A percentile compares a stretch with the other conserved stretches of the same genome.
Conservation (phyloP, 2,113 vertebrate genomes). For the Alethe castanea region DNA sequence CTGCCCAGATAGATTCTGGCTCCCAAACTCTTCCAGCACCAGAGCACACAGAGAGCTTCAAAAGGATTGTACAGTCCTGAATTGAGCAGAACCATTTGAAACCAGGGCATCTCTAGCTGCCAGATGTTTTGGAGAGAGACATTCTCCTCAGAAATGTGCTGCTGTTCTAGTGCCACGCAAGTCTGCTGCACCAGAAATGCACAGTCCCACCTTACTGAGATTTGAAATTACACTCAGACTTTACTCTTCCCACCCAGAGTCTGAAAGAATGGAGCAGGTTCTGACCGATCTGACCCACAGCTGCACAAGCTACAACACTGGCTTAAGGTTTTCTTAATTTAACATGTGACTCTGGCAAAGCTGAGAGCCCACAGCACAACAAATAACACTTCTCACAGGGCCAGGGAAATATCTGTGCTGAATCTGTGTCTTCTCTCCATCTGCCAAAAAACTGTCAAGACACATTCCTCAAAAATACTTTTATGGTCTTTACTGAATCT, state of each 20-base stretch:
- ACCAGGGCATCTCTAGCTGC: not conserved
- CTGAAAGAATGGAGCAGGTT: not conserved
- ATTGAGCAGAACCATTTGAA: not conserved
- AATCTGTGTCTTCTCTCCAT: constrained; percentile 19
- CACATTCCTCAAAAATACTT: constrained; percentile 58
- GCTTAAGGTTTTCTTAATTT: not conserved
- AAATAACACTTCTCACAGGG: not conserved
- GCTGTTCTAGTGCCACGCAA: not conserved
- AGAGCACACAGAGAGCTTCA: not conserved
- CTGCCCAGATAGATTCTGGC: not conserved
- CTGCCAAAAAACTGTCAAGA: constrained; percentile 65
- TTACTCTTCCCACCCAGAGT: not conserved
- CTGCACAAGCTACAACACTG: not conserved
- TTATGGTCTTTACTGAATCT: not conserved
- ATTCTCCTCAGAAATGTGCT: not conserved
- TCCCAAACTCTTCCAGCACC: not conserved
- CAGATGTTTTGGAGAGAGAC: not conserved
- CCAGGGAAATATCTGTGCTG: constrained; percentile 17
- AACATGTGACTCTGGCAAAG: constrained; percentile 43
- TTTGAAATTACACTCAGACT: not conserved
- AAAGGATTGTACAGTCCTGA: not conserved
- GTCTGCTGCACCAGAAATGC: not conserved
- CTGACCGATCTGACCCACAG: not conserved
- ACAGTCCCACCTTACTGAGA: not conserved
- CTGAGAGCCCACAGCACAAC: not conserved